Evolutionary conservation across 2,113 vertebrate species (phyloP).

Genomic region (Nibea albiflora): DNA sequence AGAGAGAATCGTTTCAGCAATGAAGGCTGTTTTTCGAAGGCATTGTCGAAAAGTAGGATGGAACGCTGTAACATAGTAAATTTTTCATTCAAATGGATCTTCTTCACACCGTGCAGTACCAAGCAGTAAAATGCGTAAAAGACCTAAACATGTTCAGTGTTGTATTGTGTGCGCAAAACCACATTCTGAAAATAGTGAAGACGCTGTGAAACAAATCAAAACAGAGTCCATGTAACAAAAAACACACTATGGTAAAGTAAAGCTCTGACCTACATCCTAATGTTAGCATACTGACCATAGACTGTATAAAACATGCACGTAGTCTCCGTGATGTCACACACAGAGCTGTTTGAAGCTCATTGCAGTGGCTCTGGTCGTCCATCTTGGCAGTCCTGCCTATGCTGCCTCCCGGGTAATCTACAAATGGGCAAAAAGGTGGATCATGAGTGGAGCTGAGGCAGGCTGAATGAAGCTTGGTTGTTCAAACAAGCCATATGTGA

Average conservation of each 20-base stretch:
- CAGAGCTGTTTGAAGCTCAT: too few relatives aligned
- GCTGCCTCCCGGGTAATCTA: too few relatives aligned
- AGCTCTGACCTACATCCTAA: not conserved
- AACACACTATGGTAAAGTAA: not conserved
- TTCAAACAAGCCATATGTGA: too few relatives aligned
- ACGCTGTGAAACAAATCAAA: not conserved
- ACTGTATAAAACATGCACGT: too few relatives aligned
- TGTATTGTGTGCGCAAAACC: not conserved
- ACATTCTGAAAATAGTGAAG: not conserved
- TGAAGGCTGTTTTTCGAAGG: constrained; percentile 77
- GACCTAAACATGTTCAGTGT: not conserved
- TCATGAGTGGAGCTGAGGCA: too few relatives aligned
- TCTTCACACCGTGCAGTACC: not conserved
- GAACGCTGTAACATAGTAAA: constrained; percentile 34
- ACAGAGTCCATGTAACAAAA: not conserved
- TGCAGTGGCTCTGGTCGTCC: too few relatives aligned
- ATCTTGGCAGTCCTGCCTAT: too few relatives aligned
- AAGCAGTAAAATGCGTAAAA: not conserved
- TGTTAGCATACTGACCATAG: not conserved
- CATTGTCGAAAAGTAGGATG: constrained; percentile 64
- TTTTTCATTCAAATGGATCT: constrained; percentile 24
- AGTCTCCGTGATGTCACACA: too few relatives aligned
- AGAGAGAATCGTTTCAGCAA: constrained; percentile 66
- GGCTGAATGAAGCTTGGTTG: too few relatives aligned
- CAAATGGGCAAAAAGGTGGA: too few relatives aligned